phyloP scores from a whole-genome alignment of 2,888 invertebrate species.

The Cephalotes varians region DNA sequence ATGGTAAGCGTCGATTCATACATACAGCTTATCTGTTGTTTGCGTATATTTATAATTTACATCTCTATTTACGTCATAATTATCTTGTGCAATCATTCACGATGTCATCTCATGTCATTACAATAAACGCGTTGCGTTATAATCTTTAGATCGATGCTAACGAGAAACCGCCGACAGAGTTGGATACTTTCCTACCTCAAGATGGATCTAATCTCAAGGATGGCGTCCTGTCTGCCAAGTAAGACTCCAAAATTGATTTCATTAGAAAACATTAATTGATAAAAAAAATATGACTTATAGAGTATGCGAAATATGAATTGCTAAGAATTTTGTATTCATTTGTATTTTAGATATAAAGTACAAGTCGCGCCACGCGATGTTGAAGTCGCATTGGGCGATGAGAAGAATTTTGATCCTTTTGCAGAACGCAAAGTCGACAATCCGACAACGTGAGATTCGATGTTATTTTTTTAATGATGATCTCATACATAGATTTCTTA shows the following conservation, averaged over 20 bases:
- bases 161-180: slow-evolving; percentile 88
- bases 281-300: neutral
- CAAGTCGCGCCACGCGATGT: slow-evolving; percentile 88
- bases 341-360: slow-evolving; percentile 86
- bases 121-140: neutral
- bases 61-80: slow-evolving; percentile 6
- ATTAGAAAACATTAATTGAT: neutral
- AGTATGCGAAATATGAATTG: neutral
- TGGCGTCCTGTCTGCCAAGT: slow-evolving; percentile 81
- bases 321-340: slow-evolving; percentile 50
- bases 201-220: slow-evolving; percentile 87
- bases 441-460: slow-evolving; percentile 92
- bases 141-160: slow-evolving; percentile 66
- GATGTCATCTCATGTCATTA: neutral
- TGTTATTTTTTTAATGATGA: neutral
- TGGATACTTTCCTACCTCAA: slow-evolving; percentile 93
- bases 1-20: slow-evolving; percentile 59
- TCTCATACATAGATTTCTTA: neutral
- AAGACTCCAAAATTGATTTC: slow-evolving; percentile 60
- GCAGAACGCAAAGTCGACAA: slow-evolving; percentile 90
- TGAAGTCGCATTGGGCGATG: slow-evolving; percentile 86
- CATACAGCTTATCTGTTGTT: neutral
- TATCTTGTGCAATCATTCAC: slow-evolving; percentile 14
- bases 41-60: neutral
- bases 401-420: slow-evolving; percentile 91